Evolutionary conservation across 2,797 vertebrate species (phyloP), one percentile per base, ranked within the genome.

Genomic region (Parauchenoglanis punctatus): DNA sequence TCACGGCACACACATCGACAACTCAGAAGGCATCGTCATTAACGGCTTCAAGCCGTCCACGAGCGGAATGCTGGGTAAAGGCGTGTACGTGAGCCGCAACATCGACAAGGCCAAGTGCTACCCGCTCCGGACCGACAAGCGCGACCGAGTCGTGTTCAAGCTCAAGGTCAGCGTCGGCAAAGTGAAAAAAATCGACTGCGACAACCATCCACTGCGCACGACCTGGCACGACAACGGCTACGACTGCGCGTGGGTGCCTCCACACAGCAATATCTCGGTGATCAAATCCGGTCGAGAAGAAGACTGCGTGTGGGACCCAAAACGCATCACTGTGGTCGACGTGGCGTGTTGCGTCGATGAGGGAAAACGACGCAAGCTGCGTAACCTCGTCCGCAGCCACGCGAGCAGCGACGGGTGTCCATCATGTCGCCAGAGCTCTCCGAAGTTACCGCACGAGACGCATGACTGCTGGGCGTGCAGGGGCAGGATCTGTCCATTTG

Each of bases 291-390:
- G 91, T 1, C 87, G 91, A 7, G 93, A 92, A 63, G 91, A 93
- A 86, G 91, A 92, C 85, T 93, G 93, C 15, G 90, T 93, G 13
- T 92, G 91, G 91, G 93, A 93, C 87, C 92, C 92, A 12, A 65
- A 67, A 15, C 86, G 90, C 59, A 90, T 93, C 49, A 84, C 44
- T 10, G 61, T 92, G 20, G 58, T 90, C 13, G 89, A 73, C 67
- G 91, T 93, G 68, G 92, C 90, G 12, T 88, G 87, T 85, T 92
- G 91, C n/a, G 8, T 85, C 83, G 89, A 92, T 52, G 17, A 81
- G 10, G 6, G 23, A 0, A 87, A 31, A 44, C 87, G 89, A 46
- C 23, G 28, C 44, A 82, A 88, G 20, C 85, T 93, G 56, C 85
- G 89, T 20, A 4, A 52, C 20, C 20, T 91, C 52, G 83, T 92